A percentile compares a stretch with the other conserved stretches of the same genome.
Conservation (phyloP, 1,140 invertebrate genomes). For the Leptopilina boulardi region DNA sequence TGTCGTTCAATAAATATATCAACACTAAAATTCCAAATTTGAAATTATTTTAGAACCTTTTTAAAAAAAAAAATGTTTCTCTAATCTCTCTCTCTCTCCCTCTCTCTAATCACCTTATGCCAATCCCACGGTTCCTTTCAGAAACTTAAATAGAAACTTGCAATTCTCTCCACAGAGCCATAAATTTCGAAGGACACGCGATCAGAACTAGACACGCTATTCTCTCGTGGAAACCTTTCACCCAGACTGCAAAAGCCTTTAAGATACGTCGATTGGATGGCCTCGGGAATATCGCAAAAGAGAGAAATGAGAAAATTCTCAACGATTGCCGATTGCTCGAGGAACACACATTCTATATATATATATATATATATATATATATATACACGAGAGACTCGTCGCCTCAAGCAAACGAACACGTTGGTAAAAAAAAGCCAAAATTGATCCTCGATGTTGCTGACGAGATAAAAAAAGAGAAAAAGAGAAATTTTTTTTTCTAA, state of each 20-base stretch:
- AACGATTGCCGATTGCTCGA: conserved; percentile 50
- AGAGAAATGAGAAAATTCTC: conserved; percentile 48
- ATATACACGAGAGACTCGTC: conserved; percentile 39
- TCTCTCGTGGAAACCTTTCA: conserved; percentile 31
- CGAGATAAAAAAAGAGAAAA: conserved; percentile 40
- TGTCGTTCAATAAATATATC: background rate
- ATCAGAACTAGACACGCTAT: conserved; percentile 27
- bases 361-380: too few species aligned
- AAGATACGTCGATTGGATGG: conserved; percentile 28
- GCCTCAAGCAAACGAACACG: conserved; percentile 49
- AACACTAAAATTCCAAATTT: background rate
- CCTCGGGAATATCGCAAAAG: conserved; percentile 46
- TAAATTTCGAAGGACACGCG: conserved; percentile 31
- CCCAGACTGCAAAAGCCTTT: background rate
- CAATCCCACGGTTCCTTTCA: conserved; percentile 20
- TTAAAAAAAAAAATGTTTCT: too few species aligned
- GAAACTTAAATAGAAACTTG: conserved; percentile 33
- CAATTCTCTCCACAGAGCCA: conserved; percentile 20
- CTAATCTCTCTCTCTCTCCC: too few species aligned
- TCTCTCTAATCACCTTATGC: background rate
- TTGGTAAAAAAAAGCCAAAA: conserved; percentile 54
- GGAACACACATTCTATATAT: conserved; percentile 30
- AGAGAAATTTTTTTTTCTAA: background rate
- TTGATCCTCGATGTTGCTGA: conserved; percentile 44
- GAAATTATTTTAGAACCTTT: too few species aligned